Conservation (phyloP, 2,113 vertebrate genomes). For the Vulpes ferrilata region DNA sequence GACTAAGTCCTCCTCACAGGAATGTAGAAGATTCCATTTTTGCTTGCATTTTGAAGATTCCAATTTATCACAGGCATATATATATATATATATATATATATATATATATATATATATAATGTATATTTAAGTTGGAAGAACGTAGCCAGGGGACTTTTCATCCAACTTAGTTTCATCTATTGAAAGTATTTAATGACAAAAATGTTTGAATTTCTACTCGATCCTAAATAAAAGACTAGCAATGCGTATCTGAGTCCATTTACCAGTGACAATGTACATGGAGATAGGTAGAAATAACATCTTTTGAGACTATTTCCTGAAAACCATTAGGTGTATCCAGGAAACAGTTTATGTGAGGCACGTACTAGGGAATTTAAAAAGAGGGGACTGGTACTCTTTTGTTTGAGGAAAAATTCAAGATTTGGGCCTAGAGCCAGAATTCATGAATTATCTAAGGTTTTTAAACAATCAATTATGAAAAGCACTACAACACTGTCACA, state of each 20-base stretch:
- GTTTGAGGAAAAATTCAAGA: conserved; percentile 69
- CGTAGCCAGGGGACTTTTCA: background rate
- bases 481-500: conserved; percentile 71
- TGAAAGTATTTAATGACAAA: conserved; percentile 39
- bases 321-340: background rate
- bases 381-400: conserved; percentile 44
- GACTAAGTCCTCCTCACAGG: background rate
- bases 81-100: background rate
- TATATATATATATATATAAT: background rate
- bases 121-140: background rate
- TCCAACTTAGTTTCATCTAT: background rate
- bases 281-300: conserved; percentile 55
- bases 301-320: conserved; percentile 41
- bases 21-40: background rate
- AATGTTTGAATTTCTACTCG: conserved; percentile 8
- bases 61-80: background rate
- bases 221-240: conserved; percentile 4
- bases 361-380: conserved; percentile 50
- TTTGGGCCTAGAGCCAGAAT: conserved; percentile 69
- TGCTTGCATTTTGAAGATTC: background rate
- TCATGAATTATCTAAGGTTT: conserved; percentile 72
- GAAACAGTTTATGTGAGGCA: conserved; percentile 56
- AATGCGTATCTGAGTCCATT: conserved; percentile 27
- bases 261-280: conserved; percentile 36
- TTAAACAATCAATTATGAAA: conserved; percentile 69